A percentile compares a stretch with the other conserved stretches of the same genome.
These are phyloP conservation scores for Muntiacus reevesi DNA, from an alignment of 2,113 vertebrate species.

Conservation along the genomic window DNA sequence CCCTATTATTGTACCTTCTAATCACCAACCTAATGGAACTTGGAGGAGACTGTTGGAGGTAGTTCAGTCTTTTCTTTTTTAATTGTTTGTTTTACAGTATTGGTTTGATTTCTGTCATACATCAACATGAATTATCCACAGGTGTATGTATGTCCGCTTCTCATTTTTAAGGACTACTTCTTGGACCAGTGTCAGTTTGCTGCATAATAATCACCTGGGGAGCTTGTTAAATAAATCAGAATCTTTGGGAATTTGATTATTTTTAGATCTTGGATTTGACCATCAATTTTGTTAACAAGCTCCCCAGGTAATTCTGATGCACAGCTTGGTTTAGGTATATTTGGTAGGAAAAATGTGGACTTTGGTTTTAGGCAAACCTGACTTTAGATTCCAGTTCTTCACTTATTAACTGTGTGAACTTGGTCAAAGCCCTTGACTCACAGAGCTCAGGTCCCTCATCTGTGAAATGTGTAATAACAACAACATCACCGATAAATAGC, in stretches of 20 bases:
- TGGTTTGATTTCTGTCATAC: neutral
- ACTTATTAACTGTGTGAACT: slow-evolving; percentile 34
- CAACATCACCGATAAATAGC: neutral
- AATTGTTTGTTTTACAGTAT: neutral
- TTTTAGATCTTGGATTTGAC: slow-evolving; percentile 53
- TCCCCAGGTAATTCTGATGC: slow-evolving; percentile 31
- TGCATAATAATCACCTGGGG: neutral
- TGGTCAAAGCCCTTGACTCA: neutral
- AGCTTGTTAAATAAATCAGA: slow-evolving; percentile 56
- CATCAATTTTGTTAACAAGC: slow-evolving; percentile 58
- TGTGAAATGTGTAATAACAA: slow-evolving; percentile 19
- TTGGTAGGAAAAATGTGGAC: neutral
- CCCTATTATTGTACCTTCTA: neutral
- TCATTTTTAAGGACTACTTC: slow-evolving; percentile 21
- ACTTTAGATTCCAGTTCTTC: neutral
- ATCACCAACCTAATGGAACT: neutral
- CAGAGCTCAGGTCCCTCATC: neutral
- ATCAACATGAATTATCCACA: neutral
- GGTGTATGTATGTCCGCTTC: neutral
- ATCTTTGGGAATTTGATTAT: slow-evolving; percentile 54
- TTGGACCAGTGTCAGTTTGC: neutral
- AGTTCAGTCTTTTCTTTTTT: neutral
- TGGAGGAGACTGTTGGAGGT: neutral
- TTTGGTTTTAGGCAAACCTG: slow-evolving; percentile 32
- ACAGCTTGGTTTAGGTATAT: neutral